Evolutionary conservation across 2,888 invertebrate species (phyloP).

Genomic region (Pseudolycoriella hygida): DNA sequence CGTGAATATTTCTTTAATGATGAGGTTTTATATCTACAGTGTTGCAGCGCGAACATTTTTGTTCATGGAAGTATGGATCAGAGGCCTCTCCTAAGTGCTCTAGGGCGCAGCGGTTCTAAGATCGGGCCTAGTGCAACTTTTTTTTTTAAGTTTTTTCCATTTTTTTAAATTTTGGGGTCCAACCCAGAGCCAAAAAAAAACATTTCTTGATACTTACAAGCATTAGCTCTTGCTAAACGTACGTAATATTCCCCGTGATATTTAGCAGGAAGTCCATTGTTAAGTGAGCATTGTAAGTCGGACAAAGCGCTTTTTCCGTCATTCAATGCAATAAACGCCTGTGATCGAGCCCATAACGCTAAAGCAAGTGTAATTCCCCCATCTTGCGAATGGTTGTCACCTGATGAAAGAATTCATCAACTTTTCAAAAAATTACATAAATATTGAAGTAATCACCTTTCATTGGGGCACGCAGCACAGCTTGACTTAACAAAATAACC

Average conservation of each 20-base stretch:
- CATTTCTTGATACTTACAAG: no score
- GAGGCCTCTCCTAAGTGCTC: no score
- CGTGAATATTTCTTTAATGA: no score
- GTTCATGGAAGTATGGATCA: no score
- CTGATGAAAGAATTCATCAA: slow-evolving; percentile 16
- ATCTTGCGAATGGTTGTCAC: slow-evolving; percentile 34
- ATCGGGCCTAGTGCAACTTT: no score
- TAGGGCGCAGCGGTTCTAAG: no score
- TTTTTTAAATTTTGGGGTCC: no score
- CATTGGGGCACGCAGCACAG: slow-evolving; percentile 51
- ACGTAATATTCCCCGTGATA: slow-evolving; percentile 48
- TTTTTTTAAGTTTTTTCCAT: no score
- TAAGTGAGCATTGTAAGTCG: slow-evolving; percentile 48
- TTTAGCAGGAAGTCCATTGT: slow-evolving; percentile 41
- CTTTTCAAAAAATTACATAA: neutral
- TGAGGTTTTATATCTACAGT: no score
- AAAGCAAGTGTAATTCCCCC: slow-evolving; percentile 44
- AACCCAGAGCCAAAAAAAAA: no score
- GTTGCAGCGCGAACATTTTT: no score
- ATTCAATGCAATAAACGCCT: slow-evolving; percentile 37
- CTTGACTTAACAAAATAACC: slow-evolving; percentile 47
- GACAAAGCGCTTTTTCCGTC: slow-evolving; percentile 41
- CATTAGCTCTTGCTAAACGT: slow-evolving; percentile 50
- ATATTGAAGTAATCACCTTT: slow-evolving; percentile 30
- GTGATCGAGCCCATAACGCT: slow-evolving; percentile 47